Conservation (phyloP, 2,797 vertebrate genomes). For the Luscinia megarhynchos region DNA sequence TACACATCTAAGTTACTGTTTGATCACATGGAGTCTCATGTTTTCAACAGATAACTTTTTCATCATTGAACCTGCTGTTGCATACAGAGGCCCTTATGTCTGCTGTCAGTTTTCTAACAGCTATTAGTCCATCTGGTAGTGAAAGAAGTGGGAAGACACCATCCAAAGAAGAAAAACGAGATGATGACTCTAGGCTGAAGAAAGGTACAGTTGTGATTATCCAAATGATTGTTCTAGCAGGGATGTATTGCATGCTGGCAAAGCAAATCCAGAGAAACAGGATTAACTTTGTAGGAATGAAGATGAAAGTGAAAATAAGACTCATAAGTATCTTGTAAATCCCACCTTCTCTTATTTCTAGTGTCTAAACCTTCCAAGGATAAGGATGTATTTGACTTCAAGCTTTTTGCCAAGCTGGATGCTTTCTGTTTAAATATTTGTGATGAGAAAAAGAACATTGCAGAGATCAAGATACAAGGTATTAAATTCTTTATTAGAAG, state of each 20-base stretch:
- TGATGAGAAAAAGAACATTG: slow-evolving; percentile 86
- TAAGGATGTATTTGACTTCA: slow-evolving; percentile 86
- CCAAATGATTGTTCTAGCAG: background rate
- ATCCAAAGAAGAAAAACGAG: slow-evolving; percentile 57
- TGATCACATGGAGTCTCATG: background rate
- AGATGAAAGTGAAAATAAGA: background rate
- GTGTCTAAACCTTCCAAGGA: slow-evolving; percentile 82
- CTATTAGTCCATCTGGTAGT: slow-evolving; percentile 74
- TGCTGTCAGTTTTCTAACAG: slow-evolving; percentile 86
- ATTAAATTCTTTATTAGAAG: background rate
- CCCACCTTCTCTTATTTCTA: slow-evolving; percentile 57
- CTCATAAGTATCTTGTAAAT: background rate
- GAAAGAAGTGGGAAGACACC: slow-evolving; percentile 37
- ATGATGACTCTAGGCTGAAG: slow-evolving; percentile 54
- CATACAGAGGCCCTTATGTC: slow-evolving; percentile 92
- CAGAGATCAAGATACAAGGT: slow-evolving; percentile 96
- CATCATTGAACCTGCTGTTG: slow-evolving; percentile 89
- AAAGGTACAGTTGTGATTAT: slow-evolving; percentile 76
- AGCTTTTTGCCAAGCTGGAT: slow-evolving; percentile 87
- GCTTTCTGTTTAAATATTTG: slow-evolving; percentile 89
- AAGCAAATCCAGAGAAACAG: background rate
- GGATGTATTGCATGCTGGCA: background rate
- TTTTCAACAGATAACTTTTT: slow-evolving; percentile 88
- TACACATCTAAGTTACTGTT: background rate
- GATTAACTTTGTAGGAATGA: background rate